These are phyloP conservation scores for Aphaenogaster rudis DNA, from an alignment of 1,140 invertebrate genomes.

Conservation along the genomic window DNA sequence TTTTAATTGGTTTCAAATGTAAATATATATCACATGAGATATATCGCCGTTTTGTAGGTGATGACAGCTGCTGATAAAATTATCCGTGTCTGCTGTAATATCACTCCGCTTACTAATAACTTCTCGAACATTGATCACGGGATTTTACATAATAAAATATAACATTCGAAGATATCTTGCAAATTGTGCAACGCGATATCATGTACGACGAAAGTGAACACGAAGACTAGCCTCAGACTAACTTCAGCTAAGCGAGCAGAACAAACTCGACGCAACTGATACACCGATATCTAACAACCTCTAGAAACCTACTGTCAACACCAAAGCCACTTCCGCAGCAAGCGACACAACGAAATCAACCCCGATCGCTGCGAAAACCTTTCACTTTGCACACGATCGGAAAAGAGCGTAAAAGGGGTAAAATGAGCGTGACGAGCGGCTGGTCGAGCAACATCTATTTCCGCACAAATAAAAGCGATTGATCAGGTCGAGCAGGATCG, in stretches of 20 bases:
- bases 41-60: neutral
- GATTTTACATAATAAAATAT: conserved; percentile 12
- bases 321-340: conserved; percentile 10
- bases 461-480: conserved; percentile 1
- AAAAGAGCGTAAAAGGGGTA: neutral
- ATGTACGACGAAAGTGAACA: neutral
- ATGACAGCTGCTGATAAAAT: conserved; percentile 36
- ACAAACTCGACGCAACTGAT: neutral
- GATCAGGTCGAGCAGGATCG: conserved; percentile 6
- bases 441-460: neutral
- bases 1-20: conserved; percentile 13
- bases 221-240: neutral
- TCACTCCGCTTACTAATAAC: neutral
- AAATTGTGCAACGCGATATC: neutral
- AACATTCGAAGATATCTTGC: neutral
- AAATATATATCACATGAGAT: neutral
- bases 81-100: neutral
- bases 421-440: conserved; percentile 10
- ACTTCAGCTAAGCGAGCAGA: neutral
- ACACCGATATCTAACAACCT: neutral
- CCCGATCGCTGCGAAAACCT: conserved; percentile 1
- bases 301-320: neutral
- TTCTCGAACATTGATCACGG: neutral
- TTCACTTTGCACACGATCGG: conserved; percentile 35
- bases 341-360: conserved; percentile 30